Evolutionary conservation across 2,888 invertebrate species (phyloP).

Genomic region (Drosophila borealis): DNA sequence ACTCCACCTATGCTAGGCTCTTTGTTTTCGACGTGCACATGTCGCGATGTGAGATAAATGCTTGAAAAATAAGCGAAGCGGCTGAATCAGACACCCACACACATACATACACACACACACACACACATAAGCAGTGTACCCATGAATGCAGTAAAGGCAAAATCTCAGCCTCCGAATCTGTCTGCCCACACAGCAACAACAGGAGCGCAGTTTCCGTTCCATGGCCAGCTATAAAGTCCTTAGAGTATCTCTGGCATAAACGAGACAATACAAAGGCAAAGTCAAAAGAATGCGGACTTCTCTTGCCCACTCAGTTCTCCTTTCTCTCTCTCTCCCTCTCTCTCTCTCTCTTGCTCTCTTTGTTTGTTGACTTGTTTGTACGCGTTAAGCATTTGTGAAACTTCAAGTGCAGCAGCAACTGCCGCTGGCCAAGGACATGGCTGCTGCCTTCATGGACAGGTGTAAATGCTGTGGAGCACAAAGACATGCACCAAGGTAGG

Average conservation of each 20-base stretch:
- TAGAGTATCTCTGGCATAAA: conserved; percentile 73
- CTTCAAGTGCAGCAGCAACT: conserved; percentile 49
- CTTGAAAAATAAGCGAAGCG: conserved; percentile 29
- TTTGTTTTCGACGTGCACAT: conserved; percentile 53
- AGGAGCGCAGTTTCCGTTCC: conserved; percentile 57
- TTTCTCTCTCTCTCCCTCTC: not conserved
- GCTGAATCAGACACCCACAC: conserved; percentile 25
- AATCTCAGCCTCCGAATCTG: conserved; percentile 62
- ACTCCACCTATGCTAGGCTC: conserved; percentile 55
- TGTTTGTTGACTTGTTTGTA: conserved; percentile 53
- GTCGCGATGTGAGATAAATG: conserved; percentile 63
- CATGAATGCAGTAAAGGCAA: conserved; percentile 15
- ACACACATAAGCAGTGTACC: not conserved
- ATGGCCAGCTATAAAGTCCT: conserved; percentile 62
- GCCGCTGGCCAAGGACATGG: conserved; percentile 65
- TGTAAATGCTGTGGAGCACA: conserved; percentile 71
- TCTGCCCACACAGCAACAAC: conserved; percentile 40
- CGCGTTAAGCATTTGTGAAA: conserved; percentile 67
- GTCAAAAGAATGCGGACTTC: conserved; percentile 26
- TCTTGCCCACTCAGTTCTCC: not conserved
- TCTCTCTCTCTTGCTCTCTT: conserved; percentile 16
- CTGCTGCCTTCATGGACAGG: conserved; percentile 63
- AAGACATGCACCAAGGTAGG: conserved; percentile 48
- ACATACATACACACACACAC: conserved; percentile 1
- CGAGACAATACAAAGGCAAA: conserved; percentile 62